Conservation (phyloP, 2,888 invertebrate genomes). For the Apoda limacodes region DNA sequence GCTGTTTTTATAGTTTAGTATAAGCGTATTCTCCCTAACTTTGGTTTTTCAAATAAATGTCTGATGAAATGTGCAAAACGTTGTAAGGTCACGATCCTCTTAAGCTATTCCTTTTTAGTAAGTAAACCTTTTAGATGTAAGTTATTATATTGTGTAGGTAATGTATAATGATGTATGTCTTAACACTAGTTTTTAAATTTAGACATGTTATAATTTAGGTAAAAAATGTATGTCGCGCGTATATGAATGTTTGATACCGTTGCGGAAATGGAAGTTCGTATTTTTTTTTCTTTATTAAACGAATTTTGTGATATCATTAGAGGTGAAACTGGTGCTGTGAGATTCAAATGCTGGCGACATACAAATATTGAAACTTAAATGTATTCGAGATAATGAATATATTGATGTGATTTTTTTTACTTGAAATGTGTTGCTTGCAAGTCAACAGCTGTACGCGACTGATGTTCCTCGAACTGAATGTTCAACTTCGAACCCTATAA, state of each 20-base stretch:
- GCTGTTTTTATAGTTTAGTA: no score
- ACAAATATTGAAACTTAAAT: no score
- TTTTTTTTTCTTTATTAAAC: constrained; percentile 21
- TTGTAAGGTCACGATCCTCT: no score
- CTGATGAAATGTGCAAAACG: no score
- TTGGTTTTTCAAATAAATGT: no score
- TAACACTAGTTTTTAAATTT: constrained; percentile 51
- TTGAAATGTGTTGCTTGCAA: constrained; percentile 50
- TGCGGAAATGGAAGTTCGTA: constrained; percentile 20
- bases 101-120: constrained; percentile 50
- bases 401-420: constrained; percentile 36
- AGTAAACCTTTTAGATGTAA: constrained; percentile 56
- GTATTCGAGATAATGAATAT: no score
- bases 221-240: constrained; percentile 58
- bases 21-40: no score
- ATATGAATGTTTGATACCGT: constrained; percentile 44
- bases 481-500: constrained; percentile 43
- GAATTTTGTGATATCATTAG: constrained; percentile 34
- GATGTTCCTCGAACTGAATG: constrained; percentile 58
- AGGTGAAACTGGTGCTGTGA: constrained; percentile 60
- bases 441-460: constrained; percentile 50
- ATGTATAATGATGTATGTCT: constrained; percentile 58
- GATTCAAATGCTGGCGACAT: constrained; percentile 60
- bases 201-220: constrained; percentile 50
- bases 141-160: constrained; percentile 60